Evolutionary conservation across 2,888 invertebrate species (phyloP), one percentile per base, ranked within the genome.

Genomic region (Meloe dianella): DNA sequence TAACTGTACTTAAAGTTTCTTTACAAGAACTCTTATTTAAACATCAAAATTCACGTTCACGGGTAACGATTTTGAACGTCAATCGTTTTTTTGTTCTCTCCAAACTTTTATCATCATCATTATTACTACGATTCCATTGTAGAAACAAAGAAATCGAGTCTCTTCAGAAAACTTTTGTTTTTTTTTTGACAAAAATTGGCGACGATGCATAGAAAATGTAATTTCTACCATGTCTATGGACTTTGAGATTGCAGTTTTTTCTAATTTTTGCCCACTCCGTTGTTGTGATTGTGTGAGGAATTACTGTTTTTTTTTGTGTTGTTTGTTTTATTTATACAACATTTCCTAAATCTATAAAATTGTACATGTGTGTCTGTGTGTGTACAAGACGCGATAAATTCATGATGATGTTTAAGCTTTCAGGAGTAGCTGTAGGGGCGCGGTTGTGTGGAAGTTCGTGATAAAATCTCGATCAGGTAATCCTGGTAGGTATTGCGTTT

Each of bases 391-490:
- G 8, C n/a, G 38, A 17, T 41, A 47, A 12, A 47, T 47, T 47
- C 47, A 47, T 47, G 47, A 47, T 20, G 20, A n/a, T n/a, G n/a
- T n/a, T 47, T 47, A 47, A 47, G 47, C 47, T 47, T 47, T 9
- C 47, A 20, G 20, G n/a, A 47, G 47, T 47, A 47, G 47, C 47
- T 47, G 20, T 22, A 47, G 20, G 47, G n/a, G n/a, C n/a, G n/a
- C 9, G 47, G 41, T 41, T 38, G 1, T 38, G 1, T 20, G 47
- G 20, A 1, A 47, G 47, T 47, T 47, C 47, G 47, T 47, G 47
- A 47, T 47, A 47, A 47, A 47, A 47, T 47, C 47, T 47, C 47
- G 47, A 47, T 47, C 47, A 47, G 47, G 47, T 47, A 47, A 47
- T 47, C 47, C 20, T 20, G 38, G n/a, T 17, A 5, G 9, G 20